These are phyloP conservation scores for Monomorium pharaonis DNA, from an alignment of 1,140 invertebrate genomes.

Conservation along the genomic window DNA sequence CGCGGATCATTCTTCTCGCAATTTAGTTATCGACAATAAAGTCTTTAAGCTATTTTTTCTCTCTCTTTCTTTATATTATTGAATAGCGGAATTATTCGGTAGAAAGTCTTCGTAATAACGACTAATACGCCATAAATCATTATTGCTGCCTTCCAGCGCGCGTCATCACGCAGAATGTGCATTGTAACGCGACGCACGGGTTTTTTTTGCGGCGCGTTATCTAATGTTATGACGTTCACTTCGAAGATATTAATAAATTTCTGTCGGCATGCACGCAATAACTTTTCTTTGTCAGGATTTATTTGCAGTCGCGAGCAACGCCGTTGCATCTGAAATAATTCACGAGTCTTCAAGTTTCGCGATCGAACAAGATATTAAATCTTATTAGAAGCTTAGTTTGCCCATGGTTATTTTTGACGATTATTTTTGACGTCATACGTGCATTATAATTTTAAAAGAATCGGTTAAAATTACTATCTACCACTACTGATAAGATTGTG, in stretches of 20 bases:
- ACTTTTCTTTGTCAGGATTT: neutral
- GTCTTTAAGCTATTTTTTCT: neutral
- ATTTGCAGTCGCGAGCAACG: neutral
- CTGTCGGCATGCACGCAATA: neutral
- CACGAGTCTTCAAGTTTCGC: neutral
- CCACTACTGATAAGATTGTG: too few relatives aligned
- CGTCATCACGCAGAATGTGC: neutral
- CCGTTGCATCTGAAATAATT: neutral
- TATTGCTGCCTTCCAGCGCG: neutral
- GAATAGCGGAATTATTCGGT: conserved; percentile 6
- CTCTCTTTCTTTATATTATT: neutral
- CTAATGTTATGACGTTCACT: conserved; percentile 19
- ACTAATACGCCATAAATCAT: conserved; percentile 12
- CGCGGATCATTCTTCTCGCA: neutral
- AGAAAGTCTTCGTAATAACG: neutral
- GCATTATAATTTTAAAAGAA: neutral
- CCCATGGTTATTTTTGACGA: neutral
- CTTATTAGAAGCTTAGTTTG: neutral
- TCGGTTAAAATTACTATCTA: neutral
- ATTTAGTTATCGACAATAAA: conserved; percentile 17
- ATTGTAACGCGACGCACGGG: neutral
- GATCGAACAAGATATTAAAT: neutral
- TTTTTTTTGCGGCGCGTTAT: conserved; percentile 22
- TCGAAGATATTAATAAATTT: conserved; percentile 37
- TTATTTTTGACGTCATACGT: neutral